These are phyloP conservation scores for Tragulus kanchil DNA, from an alignment of 2,113 vertebrate genomes.

Conservation along the genomic window DNA sequence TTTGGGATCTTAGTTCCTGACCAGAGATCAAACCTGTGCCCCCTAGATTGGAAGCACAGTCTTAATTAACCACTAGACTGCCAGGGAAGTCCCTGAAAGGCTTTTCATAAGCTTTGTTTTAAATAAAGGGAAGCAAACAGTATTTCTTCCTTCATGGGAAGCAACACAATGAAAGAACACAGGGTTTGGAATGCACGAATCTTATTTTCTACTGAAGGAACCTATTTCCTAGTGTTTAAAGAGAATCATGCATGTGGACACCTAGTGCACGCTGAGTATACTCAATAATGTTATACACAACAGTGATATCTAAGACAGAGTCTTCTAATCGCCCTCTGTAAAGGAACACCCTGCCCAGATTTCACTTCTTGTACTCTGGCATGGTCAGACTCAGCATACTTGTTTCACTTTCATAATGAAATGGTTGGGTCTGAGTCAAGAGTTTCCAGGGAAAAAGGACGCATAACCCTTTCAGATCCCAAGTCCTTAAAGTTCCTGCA, in stretches of 20 bases:
- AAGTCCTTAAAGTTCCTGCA: not conserved
- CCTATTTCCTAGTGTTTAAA: not conserved
- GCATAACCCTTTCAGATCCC: not conserved
- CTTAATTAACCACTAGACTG: fast-evolving
- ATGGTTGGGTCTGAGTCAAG: not conserved
- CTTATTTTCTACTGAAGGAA: not conserved
- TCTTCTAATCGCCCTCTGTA: not conserved
- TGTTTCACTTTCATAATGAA: slow-evolving; percentile 34
- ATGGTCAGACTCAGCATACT: not conserved
- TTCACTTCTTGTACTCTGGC: not conserved
- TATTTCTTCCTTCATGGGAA: not conserved
- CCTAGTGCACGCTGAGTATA: not conserved
- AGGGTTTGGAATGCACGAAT: not conserved
- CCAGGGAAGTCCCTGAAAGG: not conserved
- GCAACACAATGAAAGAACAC: not conserved
- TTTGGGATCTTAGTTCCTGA: too few relatives aligned
- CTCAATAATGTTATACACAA: not conserved
- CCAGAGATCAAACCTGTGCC: not conserved
- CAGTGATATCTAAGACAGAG: not conserved
- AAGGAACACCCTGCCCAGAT: not conserved
- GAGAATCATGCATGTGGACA: not conserved
- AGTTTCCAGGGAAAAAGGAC: slow-evolving; percentile 18
- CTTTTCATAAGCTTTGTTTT: not conserved
- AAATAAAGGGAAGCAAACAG: not conserved
- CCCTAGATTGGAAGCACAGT: not conserved